These are phyloP conservation scores for Anthonomus grandis DNA, from an alignment of 1,140 invertebrate species.

Conservation along the genomic window DNA sequence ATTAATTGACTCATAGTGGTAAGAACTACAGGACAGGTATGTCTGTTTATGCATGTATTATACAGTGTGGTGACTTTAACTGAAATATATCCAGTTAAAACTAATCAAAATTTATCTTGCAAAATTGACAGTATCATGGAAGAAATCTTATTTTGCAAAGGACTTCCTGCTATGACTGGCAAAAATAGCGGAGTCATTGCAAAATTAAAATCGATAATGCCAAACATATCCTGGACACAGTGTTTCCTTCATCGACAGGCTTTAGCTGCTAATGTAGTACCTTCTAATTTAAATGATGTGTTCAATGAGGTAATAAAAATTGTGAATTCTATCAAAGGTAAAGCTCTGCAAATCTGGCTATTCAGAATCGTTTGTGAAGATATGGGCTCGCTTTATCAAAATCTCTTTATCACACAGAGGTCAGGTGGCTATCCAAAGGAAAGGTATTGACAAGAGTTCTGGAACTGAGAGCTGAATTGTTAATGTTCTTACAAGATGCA, in stretches of 20 bases:
- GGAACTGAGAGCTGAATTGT: background rate
- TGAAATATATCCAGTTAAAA: no score
- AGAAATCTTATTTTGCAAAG: conserved; percentile 39
- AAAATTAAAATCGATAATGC: conserved; percentile 35
- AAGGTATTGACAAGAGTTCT: background rate
- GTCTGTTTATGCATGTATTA: no score
- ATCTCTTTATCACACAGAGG: no score
- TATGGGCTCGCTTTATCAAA: no score
- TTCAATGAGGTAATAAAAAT: no score
- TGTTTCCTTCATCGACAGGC: conserved; percentile 43
- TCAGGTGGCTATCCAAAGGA: no score
- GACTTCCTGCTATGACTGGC: conserved; percentile 40
- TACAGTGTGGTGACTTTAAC: no score
- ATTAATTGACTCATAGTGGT: no score
- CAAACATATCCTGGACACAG: conserved; percentile 37
- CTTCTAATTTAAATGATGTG: conserved; percentile 16
- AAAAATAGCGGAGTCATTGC: conserved; percentile 40
- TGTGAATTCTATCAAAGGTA: conserved; percentile 40
- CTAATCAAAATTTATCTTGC: no score
- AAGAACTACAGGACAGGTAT: no score
- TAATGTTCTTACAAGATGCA: no score
- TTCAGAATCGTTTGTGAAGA: no score
- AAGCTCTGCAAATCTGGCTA: conserved; percentile 30
- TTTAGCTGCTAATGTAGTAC: conserved; percentile 29
- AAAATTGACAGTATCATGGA: conserved; percentile 31